A percentile compares a stretch with the other conserved stretches of the same genome.
These are phyloP conservation scores for Aethes cnicana DNA, from an alignment of 2,888 invertebrate genomes.

Conservation along the genomic window DNA sequence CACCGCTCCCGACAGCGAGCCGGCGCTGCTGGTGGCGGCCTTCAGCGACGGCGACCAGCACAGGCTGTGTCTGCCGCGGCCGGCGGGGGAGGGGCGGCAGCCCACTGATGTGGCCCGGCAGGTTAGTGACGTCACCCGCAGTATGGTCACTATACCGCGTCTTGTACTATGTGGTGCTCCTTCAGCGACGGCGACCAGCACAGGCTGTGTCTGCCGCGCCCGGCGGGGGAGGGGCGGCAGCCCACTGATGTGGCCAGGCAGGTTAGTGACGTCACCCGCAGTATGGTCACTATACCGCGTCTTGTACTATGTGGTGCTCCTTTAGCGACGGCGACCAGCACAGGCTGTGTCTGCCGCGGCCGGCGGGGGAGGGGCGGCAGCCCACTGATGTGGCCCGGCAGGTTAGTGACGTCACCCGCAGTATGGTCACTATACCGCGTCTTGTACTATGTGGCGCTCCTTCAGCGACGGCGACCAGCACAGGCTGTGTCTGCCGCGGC, in stretches of 20 bases:
- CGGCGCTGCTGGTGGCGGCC: slow-evolving; percentile 70
- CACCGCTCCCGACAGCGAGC: slow-evolving; percentile 64
- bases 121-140: background rate
- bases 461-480: slow-evolving; percentile 84
- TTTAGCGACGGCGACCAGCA: slow-evolving; percentile 84
- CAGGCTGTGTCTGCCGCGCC: slow-evolving; percentile 71
- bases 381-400: background rate
- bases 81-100: slow-evolving; percentile 43
- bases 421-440: slow-evolving; percentile 1
- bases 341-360: slow-evolving; percentile 71
- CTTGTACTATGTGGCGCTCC: too few relatives aligned
- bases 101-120: background rate
- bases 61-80: slow-evolving; percentile 71
- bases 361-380: slow-evolving; percentile 43
- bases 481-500: slow-evolving; percentile 71
- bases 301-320: too few relatives aligned
- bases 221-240: slow-evolving; percentile 43
- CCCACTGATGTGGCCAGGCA: background rate
- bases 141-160: slow-evolving; percentile 1
- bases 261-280: background rate
- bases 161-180: too few relatives aligned
- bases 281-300: slow-evolving; percentile 1
- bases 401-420: background rate
- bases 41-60: slow-evolving; percentile 84
- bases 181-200: slow-evolving; percentile 84